Evolutionary conservation across 2,797 vertebrate genomes (phyloP).

Genomic region (Galaxias olidus): DNA sequence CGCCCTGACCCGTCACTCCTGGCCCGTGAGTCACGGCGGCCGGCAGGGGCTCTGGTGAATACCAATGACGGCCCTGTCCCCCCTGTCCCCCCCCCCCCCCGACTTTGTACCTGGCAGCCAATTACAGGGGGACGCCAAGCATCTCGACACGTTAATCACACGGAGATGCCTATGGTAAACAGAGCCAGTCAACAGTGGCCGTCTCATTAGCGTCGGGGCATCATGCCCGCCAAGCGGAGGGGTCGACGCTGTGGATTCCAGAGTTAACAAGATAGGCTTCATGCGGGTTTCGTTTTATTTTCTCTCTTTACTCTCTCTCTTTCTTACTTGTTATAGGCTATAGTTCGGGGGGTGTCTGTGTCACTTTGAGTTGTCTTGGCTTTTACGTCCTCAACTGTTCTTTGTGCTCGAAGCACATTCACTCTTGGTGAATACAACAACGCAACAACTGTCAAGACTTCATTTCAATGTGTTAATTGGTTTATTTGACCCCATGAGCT

Average conservation of each 20-base stretch:
- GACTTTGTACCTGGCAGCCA: slow-evolving; percentile 39
- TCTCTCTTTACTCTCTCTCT: neutral
- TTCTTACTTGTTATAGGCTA: neutral
- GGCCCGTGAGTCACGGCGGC: slow-evolving; percentile 25
- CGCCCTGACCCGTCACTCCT: slow-evolving; percentile 30
- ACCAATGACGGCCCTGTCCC: slow-evolving; percentile 25
- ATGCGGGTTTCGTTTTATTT: neutral
- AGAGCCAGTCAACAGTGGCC: slow-evolving; percentile 56
- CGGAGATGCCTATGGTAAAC: slow-evolving; percentile 56
- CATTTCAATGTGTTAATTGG: no score
- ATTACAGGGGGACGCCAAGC: slow-evolving; percentile 63
- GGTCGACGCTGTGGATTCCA: slow-evolving; percentile 33
- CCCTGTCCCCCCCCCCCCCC: slow-evolving; percentile 3
- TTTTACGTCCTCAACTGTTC: no score
- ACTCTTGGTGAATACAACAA: no score
- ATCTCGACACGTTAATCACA: slow-evolving; percentile 59
- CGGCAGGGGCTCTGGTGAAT: slow-evolving; percentile 29
- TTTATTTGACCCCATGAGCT: no score
- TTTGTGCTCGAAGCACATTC: no score
- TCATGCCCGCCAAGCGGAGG: slow-evolving; percentile 38
- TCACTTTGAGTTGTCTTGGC: no score
- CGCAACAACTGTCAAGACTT: no score
- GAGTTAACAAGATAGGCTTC: slow-evolving; percentile 57
- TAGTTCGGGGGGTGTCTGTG: neutral
- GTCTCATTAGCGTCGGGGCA: slow-evolving; percentile 42